Evolutionary conservation across 2,113 vertebrate species (phyloP), one percentile per base, ranked within the genome.

Genomic region (Clarias batrachus): DNA sequence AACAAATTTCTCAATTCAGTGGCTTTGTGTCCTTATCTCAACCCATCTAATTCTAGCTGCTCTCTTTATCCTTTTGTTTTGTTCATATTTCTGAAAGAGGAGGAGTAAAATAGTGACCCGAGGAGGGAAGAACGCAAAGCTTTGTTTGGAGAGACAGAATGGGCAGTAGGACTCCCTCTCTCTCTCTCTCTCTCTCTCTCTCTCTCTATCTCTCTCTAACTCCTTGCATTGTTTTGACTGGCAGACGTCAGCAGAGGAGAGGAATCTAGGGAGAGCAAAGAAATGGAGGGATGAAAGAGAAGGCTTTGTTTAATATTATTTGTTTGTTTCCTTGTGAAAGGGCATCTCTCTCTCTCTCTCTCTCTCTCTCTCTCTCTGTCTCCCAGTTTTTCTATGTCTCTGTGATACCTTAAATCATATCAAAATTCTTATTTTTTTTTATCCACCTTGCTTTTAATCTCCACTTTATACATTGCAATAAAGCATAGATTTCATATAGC

Each of bases 171-270:
- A 80, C 81, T 80, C 48, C 7, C 48, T 48, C 41, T 41, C 65
- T 85, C 90, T 90, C 93, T 89, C 92, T 92, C 92, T 92, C 33
- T 37, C 48, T 48, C 48, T 48, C 4, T 41, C 65, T 85, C 90
- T 91, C 93, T 89, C 33, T 37, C 48, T 48, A 7, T 48, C 4
- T 41, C 65, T 85, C 92, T 92, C 92, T 92, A 90, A 71, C 91
- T 90, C 89, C 80, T 91, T 83, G 93, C 91, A 93, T 95, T 95
- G 94, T 95, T 92, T 89, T 30, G 86, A 59, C 88, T 73, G 90
- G 90, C 86, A 91, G 92, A 94, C 91, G 92, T 94, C 94, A 94
- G 93, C 92, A 92, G 91, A 91, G 85, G 90, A 89, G 90, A 93
- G 91, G 93, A 95, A 95, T 95, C 93, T 85, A 90, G 65, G 91